Conservation (phyloP, 2,797 vertebrate species). For the Spea hammondii region DNA sequence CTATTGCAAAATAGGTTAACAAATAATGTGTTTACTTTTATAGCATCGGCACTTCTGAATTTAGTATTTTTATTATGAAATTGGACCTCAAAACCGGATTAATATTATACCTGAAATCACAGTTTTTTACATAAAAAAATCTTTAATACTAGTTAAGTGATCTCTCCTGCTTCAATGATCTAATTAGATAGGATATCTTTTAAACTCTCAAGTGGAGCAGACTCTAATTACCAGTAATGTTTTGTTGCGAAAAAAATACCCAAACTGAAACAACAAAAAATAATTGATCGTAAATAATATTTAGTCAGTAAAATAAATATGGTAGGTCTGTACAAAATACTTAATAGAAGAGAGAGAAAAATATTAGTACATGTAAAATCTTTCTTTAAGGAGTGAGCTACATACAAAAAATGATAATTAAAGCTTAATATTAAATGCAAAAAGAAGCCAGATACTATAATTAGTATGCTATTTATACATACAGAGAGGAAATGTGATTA, state of each 20-base stretch:
- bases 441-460: no score
- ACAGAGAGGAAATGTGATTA: no score
- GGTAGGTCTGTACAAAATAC: background rate
- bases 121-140: slow-evolving; percentile 5
- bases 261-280: slow-evolving; percentile 10
- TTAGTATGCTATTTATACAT: no score
- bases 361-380: no score
- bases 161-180: slow-evolving; percentile 24
- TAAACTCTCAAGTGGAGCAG: slow-evolving; percentile 18
- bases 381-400: no score
- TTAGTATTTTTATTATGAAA: no score
- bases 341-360: background rate
- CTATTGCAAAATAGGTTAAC: no score
- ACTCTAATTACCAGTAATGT: slow-evolving; percentile 26
- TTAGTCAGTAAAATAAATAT: background rate
- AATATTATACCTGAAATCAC: no score
- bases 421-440: background rate
- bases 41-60: no score
- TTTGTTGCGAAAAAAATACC: slow-evolving; percentile 8
- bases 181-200: slow-evolving; percentile 36
- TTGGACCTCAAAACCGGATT: no score
- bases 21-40: no score
- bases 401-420: no score
- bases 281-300: slow-evolving; percentile 9
- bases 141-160: slow-evolving; percentile 7